Evolutionary conservation across 2,888 invertebrate genomes (phyloP).

Genomic region (Marasmarcha lunaedactyla): DNA sequence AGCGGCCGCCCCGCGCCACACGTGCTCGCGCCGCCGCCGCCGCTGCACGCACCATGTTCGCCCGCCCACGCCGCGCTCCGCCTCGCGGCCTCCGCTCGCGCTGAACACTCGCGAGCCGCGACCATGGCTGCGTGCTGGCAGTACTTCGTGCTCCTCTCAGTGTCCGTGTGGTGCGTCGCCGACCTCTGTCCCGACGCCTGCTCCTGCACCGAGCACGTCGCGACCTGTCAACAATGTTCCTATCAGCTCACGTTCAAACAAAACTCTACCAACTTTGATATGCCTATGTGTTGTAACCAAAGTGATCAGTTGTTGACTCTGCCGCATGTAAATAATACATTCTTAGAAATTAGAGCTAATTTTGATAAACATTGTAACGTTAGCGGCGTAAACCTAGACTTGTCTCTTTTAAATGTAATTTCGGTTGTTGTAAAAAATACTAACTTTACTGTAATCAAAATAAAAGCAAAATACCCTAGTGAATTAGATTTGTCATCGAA

Average conservation of each 20-base stretch:
- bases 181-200: slow-evolving; percentile 42
- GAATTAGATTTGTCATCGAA: slow-evolving; percentile 74
- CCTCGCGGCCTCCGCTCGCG: slow-evolving; percentile 16
- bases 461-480: slow-evolving; percentile 48
- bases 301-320: slow-evolving; percentile 25
- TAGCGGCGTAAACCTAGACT: slow-evolving; percentile 31
- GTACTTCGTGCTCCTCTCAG: not conserved
- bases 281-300: slow-evolving; percentile 41
- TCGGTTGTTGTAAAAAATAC: slow-evolving; percentile 42
- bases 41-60: slow-evolving; percentile 25
- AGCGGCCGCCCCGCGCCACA: slow-evolving; percentile 44
- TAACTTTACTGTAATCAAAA: slow-evolving; percentile 34
- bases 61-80: slow-evolving; percentile 15
- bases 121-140: too few species aligned
- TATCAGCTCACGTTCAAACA: slow-evolving; percentile 45
- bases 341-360: slow-evolving; percentile 31
- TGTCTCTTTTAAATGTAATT: slow-evolving; percentile 35
- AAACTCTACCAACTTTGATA: slow-evolving; percentile 28
- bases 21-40: slow-evolving; percentile 50
- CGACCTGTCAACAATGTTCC: slow-evolving; percentile 39
- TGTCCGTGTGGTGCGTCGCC: slow-evolving; percentile 42
- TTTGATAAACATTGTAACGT: slow-evolving; percentile 36
- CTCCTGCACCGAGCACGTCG: slow-evolving; percentile 30
- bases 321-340: slow-evolving; percentile 39
- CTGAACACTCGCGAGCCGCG: slow-evolving; percentile 17